phyloP scores from a whole-genome alignment of 2,113 vertebrate genomes.

The human (Homo sapiens) region DNA sequence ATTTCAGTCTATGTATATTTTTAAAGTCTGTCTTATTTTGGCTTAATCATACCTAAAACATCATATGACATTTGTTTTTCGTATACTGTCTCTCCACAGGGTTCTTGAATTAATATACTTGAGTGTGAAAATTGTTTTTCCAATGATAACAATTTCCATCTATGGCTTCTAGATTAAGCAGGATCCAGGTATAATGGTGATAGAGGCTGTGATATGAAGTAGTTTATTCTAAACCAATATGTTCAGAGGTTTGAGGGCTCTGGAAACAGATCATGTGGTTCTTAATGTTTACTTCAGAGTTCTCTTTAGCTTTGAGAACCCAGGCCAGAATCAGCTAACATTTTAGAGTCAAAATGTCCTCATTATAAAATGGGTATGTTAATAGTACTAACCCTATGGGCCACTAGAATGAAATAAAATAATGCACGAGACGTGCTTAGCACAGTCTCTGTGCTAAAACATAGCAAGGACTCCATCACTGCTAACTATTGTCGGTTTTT shows the following conservation, averaged over 20 bases:
- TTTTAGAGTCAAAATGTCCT: not conserved
- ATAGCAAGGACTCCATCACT: not conserved
- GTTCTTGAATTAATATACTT: not conserved
- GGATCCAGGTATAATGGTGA: not conserved
- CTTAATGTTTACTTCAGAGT: not conserved
- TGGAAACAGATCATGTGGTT: not conserved
- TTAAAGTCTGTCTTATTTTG: conserved; percentile 14
- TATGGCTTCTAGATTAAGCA: not conserved
- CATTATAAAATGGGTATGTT: not conserved
- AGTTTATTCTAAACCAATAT: not conserved
- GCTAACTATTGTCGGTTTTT: not conserved
- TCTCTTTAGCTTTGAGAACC: not conserved
- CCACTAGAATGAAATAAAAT: not conserved
- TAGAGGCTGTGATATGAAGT: not conserved
- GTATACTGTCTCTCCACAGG: not conserved
- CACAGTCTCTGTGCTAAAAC: not conserved
- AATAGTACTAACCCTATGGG: not conserved
- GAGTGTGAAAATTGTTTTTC: not conserved
- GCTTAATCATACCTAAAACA: not conserved
- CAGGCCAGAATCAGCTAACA: not conserved
- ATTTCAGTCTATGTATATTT: not conserved
- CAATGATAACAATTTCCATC: not conserved
- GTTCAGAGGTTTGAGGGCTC: not conserved
- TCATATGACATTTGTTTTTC: not conserved
- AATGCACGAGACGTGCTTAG: not conserved